Evolutionary conservation across 2,888 invertebrate species (phyloP), one percentile per base, ranked within the genome.

Genomic region (Agrotis clavis): DNA sequence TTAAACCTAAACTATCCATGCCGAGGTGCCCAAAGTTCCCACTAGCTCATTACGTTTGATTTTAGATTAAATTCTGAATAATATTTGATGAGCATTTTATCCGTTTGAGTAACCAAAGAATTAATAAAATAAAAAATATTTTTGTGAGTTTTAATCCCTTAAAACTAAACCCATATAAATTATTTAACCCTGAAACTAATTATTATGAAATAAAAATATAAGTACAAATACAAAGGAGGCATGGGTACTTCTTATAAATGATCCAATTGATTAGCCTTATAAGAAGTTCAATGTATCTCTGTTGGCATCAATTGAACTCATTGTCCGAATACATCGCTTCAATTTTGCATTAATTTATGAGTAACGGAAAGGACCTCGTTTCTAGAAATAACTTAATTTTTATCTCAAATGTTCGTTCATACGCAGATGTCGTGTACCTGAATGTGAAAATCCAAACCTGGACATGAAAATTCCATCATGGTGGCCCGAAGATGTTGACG

Each of bases 381-480:
- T 5, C 19, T 13, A 67, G 35, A 51, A 65, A 59, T 45, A 2
- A 2, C 25, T 25, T 35, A 54, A 61, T 64, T n/a, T 48, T 7
- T 45, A 51, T 59, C 48, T 41, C 41, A 41, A 41, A 41, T 9
- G 9, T 41, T 41, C 41, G 11, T 48, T 25, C 13, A 53, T 87
- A 50, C n/a, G n/a, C 89, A 94, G 94, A 87, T 94, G 95, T 77
- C 86, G 88, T 13, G 89, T 94, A 5, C 92, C 94, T 35, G 92
- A 92, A 86, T 94, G 94, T 81, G 94, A 94, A 73, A 25, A 64
- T 21, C 1, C 25, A 1, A 82, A 72, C 48, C 83, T 79, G 50
- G 60, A 80, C 4, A 79, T 80, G 66, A 51, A 25, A 30, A 73
- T 69, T 14, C 94, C 94, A 3, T 62, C 68, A 3, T 95, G 94